Base-by-base conservation (phyloP, 2,888 invertebrate species). In the Diabrotica balteata region DNA sequence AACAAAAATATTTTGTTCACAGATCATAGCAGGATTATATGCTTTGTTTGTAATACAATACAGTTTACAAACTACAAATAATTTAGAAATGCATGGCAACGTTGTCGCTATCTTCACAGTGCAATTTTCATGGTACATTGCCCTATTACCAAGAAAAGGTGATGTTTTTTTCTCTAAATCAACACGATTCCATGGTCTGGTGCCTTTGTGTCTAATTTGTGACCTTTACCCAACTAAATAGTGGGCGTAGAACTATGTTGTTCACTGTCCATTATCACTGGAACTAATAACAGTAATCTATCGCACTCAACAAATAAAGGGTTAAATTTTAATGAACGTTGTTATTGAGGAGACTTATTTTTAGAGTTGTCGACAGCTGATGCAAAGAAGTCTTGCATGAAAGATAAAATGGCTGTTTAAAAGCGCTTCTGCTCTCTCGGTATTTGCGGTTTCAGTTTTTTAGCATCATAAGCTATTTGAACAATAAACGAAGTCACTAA, bases 41-140 rank as follows among this genome's bases (percentile, higher is more conserved):
- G 32, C 32, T 32, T 2, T 32, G 32, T 32, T 32, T 4, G 32
- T 32, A 32, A 1, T 32, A 32, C 32, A 32, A 32, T 32, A 32
- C 32, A 32, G 2, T 32, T 32, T 2, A 32, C 32, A 32, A 32
- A 32, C 1, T 32, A 32, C 32, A 32, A 32, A 32, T 5, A 17
- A 17, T 32, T 32, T 4, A 32, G 5, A 32, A 32, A 32, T 32
- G 5, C 32, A 32, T 32, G 62, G 11, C 62, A 55, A 54, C 62
- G 11, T 7, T n/a, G 55, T 47, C 42, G 3, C 47, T 47, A 47
- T 47, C 3, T 8, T 4, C 9, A 47, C 47, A 47, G 7, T 47
- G 47, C 9, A 47, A 70, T 71, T 70, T 73, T 75, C 72, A 76
- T 73, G 75, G 72, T 74, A 74, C 73, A 71, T 73, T 74, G 73